Percentiles rank a stretch among this genome's conserved stretches.
Evolutionary conservation across 2,888 invertebrate genomes (phyloP).

Genomic region (Bellardia bayeri): DNA sequence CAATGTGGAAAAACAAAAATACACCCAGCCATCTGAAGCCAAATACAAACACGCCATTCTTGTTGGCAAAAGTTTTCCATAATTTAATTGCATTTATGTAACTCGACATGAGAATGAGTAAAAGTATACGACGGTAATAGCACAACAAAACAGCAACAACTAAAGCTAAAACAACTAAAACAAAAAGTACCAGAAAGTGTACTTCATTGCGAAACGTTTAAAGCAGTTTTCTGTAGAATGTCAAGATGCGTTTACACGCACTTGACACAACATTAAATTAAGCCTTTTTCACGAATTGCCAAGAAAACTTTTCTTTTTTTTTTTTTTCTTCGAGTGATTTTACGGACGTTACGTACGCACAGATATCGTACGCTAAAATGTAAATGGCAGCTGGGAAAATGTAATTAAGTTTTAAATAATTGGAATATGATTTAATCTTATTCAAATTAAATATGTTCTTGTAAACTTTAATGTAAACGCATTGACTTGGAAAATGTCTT

Average conservation of each 20-base stretch:
- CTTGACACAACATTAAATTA: slow-evolving; percentile 71
- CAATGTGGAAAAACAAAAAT: slow-evolving; percentile 12
- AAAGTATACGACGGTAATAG: background rate
- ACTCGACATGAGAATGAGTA: slow-evolving; percentile 41
- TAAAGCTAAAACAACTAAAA: background rate
- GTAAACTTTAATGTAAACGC: too few species aligned
- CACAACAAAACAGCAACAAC: slow-evolving; percentile 9
- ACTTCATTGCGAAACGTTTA: slow-evolving; percentile 40
- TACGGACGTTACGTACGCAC: slow-evolving; percentile 16
- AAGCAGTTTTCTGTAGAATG: slow-evolving; percentile 64
- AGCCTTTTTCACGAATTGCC: slow-evolving; percentile 50
- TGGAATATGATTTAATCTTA: too few species aligned
- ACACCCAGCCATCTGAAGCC: background rate
- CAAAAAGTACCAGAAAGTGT: background rate
- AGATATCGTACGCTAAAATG: slow-evolving; percentile 6
- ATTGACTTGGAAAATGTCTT: too few species aligned
- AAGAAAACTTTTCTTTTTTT: slow-evolving; percentile 48
- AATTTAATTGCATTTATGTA: slow-evolving; percentile 68
- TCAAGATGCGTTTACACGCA: slow-evolving; percentile 67
- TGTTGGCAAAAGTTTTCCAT: slow-evolving; percentile 58
- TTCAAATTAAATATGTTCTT: too few species aligned
- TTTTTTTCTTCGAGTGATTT: slow-evolving; percentile 33
- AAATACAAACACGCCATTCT: slow-evolving; percentile 26
- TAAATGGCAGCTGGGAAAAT: background rate
- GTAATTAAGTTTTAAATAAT: background rate